Percentiles rank a stretch among this genome's conserved stretches.
Conservation (phyloP, 2,113 vertebrate species). For the Lagenorhynchus albirostris region DNA sequence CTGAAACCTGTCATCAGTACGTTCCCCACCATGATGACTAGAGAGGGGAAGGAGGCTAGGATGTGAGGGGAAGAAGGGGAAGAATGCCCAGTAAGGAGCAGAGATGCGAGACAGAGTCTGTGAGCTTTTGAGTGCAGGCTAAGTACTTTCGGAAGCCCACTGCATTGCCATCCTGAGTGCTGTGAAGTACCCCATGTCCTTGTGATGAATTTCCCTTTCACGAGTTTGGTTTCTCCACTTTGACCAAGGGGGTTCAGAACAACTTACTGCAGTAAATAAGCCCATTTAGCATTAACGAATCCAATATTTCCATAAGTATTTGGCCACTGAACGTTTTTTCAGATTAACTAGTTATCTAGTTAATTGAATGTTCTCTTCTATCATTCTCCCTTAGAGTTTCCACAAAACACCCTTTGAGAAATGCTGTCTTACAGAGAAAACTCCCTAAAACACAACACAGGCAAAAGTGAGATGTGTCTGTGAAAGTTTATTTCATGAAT, state of each 20-base stretch:
- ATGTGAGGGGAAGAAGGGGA: no score
- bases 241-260: not conserved
- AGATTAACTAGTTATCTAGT: not conserved
- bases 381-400: not conserved
- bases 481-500: not conserved
- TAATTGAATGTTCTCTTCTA: not conserved
- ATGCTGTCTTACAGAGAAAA: not conserved
- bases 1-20: not conserved
- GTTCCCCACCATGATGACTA: not conserved
- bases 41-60: not conserved
- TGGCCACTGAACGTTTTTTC: not conserved
- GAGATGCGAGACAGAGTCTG: not conserved
- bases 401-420: not conserved
- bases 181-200: not conserved
- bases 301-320: not conserved
- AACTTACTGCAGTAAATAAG: not conserved
- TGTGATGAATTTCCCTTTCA: not conserved
- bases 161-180: not conserved
- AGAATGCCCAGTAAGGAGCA: not conserved
- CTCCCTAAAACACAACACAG: not conserved
- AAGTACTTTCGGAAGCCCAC: not conserved
- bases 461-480: not conserved
- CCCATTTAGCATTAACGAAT: not conserved
- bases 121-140: not conserved
- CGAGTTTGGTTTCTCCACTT: not conserved